Conservation (phyloP, 2,113 vertebrate genomes). For the Tringa solitaria region DNA sequence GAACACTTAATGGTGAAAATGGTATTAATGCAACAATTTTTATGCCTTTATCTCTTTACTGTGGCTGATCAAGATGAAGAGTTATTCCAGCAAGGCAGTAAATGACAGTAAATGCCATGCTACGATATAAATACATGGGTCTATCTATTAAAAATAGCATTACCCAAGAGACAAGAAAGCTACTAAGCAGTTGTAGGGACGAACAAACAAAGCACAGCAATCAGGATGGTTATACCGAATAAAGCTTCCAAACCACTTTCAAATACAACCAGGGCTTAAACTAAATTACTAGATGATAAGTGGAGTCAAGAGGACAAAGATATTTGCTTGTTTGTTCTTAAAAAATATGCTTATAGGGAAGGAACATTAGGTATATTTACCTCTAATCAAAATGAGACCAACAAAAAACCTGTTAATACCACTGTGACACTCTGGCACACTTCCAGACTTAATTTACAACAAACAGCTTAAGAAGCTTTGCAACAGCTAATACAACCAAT, state of each 20-base stretch:
- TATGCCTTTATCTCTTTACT: background rate
- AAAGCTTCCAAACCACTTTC: background rate
- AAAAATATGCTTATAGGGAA: background rate
- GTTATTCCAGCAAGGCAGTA: background rate
- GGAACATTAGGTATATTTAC: background rate
- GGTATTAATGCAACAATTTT: background rate
- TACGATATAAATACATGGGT: background rate
- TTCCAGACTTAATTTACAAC: background rate
- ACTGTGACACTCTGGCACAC: background rate
- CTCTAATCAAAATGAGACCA: background rate
- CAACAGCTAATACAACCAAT: background rate
- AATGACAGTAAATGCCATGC: background rate
- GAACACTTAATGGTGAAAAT: background rate
- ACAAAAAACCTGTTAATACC: background rate
- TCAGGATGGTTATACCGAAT: background rate
- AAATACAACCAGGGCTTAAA: background rate
- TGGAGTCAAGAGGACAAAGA: background rate
- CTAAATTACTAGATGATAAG: background rate
- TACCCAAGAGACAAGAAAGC: background rate
- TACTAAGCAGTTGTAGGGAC: background rate
- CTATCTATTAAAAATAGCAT: background rate
- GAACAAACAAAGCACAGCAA: background rate
- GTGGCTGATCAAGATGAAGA: background rate
- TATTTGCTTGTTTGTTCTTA: background rate
- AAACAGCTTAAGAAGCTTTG: background rate